Percentiles rank a stretch among this genome's conserved stretches.
These are phyloP conservation scores for Margaritifera margaritifera DNA, from an alignment of 2,888 invertebrate species.

Conservation along the genomic window DNA sequence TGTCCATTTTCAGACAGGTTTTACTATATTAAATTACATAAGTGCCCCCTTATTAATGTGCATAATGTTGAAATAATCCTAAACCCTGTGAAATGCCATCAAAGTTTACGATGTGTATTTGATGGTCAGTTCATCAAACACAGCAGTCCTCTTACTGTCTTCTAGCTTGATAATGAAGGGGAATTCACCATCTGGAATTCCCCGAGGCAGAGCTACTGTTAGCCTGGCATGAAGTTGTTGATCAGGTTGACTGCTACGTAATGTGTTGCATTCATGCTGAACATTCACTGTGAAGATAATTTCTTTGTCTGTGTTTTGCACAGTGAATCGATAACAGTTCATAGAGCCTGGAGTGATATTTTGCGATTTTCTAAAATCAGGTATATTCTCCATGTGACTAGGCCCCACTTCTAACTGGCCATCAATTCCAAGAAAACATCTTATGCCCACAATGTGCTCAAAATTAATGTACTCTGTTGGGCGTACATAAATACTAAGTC, in stretches of 20 bases:
- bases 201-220: constrained; percentile 38
- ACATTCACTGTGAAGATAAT: constrained; percentile 54
- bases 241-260: constrained; percentile 51
- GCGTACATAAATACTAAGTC: constrained; percentile 59
- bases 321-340: constrained; percentile 59
- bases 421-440: constrained; percentile 59
- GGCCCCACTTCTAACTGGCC: constrained; percentile 56
- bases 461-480: constrained; percentile 53
- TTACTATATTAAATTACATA: no score
- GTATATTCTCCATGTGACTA: constrained; percentile 38
- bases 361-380: constrained; percentile 40
- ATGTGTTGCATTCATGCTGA: constrained; percentile 57
- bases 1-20: no score
- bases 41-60: no score
- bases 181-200: constrained; percentile 46
- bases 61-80: no score
- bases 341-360: constrained; percentile 56
- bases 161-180: constrained; percentile 63
- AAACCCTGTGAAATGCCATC: no score
- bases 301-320: constrained; percentile 48
- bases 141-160: constrained; percentile 57
- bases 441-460: constrained; percentile 60
- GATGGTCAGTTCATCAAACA: constrained; percentile 62
- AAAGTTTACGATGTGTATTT: constrained; percentile 32
- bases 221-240: constrained; percentile 43